Percentiles rank a stretch among this genome's conserved stretches.
These are phyloP conservation scores for Sipha maydis DNA, from an alignment of 2,888 invertebrate species.

Conservation along the genomic window DNA sequence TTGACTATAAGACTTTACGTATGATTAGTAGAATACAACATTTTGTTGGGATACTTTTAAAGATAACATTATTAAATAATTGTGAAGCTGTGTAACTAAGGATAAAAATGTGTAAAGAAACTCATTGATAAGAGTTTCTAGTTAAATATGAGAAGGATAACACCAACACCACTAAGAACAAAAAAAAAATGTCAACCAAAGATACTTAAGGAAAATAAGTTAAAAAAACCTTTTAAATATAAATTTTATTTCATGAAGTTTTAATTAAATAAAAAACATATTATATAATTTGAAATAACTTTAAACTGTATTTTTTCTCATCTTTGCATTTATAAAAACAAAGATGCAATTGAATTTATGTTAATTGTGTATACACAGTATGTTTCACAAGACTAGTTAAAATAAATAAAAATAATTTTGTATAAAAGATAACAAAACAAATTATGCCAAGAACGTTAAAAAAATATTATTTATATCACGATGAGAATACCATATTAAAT, in stretches of 20 bases:
- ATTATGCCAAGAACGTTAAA: neutral
- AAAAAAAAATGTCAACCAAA: neutral
- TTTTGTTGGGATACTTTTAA: neutral
- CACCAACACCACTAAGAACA: neutral
- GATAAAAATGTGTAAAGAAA: neutral
- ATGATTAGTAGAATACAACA: neutral
- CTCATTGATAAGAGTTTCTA: constrained; percentile 9
- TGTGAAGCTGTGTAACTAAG: neutral
- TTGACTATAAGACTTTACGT: neutral
- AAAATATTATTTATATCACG: neutral
- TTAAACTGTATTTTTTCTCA: neutral
- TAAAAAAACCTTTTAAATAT: constrained; percentile 18
- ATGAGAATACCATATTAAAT: neutral
- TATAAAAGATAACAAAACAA: constrained; percentile 13
- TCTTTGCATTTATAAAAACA: constrained; percentile 7
- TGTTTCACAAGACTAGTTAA: neutral
- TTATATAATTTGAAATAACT: constrained; percentile 17
- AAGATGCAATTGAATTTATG: constrained; percentile 9
- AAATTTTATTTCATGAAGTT: constrained; percentile 8
- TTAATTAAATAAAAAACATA: constrained; percentile 25
- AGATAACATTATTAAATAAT: neutral
- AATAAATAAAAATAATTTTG: neutral
- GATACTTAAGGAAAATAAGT: constrained; percentile 12
- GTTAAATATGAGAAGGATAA: constrained; percentile 17
- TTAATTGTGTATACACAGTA: constrained; percentile 25